Base-by-base conservation (phyloP, 2,113 vertebrate species). In the Paradisaea rubra region DNA sequence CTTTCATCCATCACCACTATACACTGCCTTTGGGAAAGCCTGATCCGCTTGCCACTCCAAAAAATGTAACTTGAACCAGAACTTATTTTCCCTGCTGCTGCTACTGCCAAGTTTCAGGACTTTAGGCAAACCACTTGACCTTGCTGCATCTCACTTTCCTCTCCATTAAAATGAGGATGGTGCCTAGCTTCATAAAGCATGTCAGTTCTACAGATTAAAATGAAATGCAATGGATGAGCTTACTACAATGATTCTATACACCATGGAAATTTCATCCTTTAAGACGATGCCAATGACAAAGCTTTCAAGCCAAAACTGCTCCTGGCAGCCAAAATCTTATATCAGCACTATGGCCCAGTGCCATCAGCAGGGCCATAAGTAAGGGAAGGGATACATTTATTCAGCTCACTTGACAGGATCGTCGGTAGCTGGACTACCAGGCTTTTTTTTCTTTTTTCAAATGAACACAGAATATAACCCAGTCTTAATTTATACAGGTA, bases 61-160 rank as follows among this genome's bases (percentile, higher is more conserved):
- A 95, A 95, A 90, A 63, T 28, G 47, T 35, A 94, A 74, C 87
- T 95, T 81, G 68, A 95, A 95, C 74, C 81, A 91, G 70, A 92
- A 92, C 81, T 89, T 90, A 86, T 83, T 91, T 88, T 86, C 60
- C 69, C 65, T 41, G 10, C 64, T 76, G 79, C 91, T 90, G 60
- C 79, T 81, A 30, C 68, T 73, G 85, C 81, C 84, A 88, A 86
- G 81, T 78, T 89, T 91, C 81, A 70, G 61, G 84, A 91, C 95
- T 94, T 91, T 44, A 95, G 88, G 76, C 82, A 95, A 94, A 88
- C 78, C 88, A 71, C 68, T 95, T 93, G 91, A 95, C 95, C 92
- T 96, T 86, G 81, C 60, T 57, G 64, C 53, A 42, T 88, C 60
- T 86, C 79, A 31, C 76, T 93, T 90, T 94, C 81, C 49, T 87